Conservation (phyloP, 2,797 vertebrate species). For the Xiphophorus birchmanni region DNA sequence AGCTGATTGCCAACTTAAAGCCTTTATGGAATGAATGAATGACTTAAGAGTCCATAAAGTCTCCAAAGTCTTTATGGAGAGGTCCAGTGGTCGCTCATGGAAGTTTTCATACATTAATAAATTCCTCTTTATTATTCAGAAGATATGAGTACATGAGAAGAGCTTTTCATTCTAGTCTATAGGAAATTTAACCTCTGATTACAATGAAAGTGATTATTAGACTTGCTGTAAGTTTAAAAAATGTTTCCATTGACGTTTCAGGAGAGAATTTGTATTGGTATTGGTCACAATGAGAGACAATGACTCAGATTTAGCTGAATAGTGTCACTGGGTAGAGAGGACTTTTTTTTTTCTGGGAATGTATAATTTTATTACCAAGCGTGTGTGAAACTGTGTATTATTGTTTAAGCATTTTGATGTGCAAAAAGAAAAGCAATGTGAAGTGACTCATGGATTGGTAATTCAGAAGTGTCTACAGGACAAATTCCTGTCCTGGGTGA, state of each 20-base stretch:
- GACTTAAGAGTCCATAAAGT: no score
- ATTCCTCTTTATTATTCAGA: background rate
- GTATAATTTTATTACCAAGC: background rate
- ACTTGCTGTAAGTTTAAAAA: background rate
- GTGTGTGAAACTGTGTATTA: background rate
- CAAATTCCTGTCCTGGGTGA: background rate
- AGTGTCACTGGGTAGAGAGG: background rate
- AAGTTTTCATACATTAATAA: background rate
- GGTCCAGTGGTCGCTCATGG: background rate
- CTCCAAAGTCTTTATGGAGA: background rate
- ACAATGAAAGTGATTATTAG: background rate
- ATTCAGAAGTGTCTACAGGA: background rate
- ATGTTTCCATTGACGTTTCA: background rate
- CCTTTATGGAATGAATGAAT: no score
- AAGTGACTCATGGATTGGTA: slow-evolving; percentile 5
- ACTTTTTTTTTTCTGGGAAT: background rate
- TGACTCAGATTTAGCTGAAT: background rate
- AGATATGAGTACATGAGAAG: background rate
- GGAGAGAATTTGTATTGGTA: background rate
- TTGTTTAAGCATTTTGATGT: background rate
- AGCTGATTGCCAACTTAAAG: background rate
- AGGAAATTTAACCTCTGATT: background rate
- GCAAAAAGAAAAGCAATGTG: background rate
- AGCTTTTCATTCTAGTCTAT: background rate
- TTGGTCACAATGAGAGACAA: background rate